These are phyloP conservation scores for Micronisus gabar DNA, from an alignment of 2,113 vertebrate species.

Conservation along the genomic window DNA sequence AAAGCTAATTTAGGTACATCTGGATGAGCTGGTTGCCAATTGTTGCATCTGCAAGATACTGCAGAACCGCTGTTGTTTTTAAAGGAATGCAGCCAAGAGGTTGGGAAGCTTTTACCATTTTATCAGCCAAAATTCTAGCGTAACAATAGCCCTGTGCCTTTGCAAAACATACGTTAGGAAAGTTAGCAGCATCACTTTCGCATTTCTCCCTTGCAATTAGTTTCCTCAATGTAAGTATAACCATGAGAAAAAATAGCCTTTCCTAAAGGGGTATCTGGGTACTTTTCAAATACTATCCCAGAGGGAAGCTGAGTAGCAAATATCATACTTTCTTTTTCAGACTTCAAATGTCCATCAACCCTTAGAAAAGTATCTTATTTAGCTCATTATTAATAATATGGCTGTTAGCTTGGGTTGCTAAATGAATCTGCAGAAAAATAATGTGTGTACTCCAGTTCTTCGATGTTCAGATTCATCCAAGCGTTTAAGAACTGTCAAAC, in stretches of 20 bases:
- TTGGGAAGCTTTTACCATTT: background rate
- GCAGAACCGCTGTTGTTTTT: background rate
- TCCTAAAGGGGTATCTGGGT: background rate
- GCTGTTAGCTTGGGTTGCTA: slow-evolving; percentile 5
- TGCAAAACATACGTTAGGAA: background rate
- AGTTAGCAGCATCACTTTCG: background rate
- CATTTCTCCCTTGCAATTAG: background rate
- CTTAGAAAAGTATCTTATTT: slow-evolving; percentile 15
- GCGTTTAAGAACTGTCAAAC: slow-evolving; percentile 33
- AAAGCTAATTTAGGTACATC: background rate
- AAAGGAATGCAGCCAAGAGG: background rate
- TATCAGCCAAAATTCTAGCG: background rate
- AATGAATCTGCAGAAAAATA: slow-evolving; percentile 30
- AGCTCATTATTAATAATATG: slow-evolving; percentile 20
- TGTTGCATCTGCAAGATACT: background rate
- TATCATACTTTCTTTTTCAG: background rate
- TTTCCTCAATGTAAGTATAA: background rate
- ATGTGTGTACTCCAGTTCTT: background rate
- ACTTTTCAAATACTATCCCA: background rate
- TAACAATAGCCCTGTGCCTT: background rate
- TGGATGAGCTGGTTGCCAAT: background rate
- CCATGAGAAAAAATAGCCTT: background rate
- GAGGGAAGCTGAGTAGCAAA: background rate
- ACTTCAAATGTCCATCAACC: background rate
- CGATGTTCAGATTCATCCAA: slow-evolving; percentile 37